These are phyloP conservation scores for Allacma fusca DNA, from an alignment of 2,888 invertebrate species.

Conservation along the genomic window DNA sequence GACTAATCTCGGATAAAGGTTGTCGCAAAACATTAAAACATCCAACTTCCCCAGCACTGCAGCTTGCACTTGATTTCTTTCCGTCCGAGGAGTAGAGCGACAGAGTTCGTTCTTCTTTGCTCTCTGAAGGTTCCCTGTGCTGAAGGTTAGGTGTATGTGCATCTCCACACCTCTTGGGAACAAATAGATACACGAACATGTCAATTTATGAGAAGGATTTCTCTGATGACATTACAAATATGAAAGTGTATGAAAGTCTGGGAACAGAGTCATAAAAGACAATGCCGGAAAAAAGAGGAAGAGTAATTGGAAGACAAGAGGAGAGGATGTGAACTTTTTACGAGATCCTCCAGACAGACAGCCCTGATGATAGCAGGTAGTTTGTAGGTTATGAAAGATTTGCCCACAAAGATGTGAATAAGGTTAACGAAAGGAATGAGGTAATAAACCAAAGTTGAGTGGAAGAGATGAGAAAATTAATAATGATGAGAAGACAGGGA, in stretches of 20 bases:
- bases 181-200: too few species aligned
- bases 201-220: too few species aligned
- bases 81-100: too few species aligned
- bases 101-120: too few species aligned
- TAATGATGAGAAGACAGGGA: constrained; percentile 45
- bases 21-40: neutral
- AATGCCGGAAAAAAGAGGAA: neutral
- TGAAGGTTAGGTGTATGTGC: too few species aligned
- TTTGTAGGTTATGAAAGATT: constrained; percentile 32
- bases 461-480: constrained; percentile 50
- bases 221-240: too few species aligned
- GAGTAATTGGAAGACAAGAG: constrained; percentile 4
- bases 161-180: too few species aligned
- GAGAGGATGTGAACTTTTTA: constrained; percentile 32
- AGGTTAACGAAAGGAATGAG: constrained; percentile 45
- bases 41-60: too few species aligned
- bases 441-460: constrained; percentile 51
- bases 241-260: too few species aligned
- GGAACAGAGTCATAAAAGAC: neutral
- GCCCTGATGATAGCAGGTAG: constrained; percentile 31
- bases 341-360: constrained; percentile 3
- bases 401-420: constrained; percentile 41
- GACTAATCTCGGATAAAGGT: neutral
- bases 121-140: too few species aligned
- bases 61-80: too few species aligned